Evolutionary conservation across 2,113 vertebrate species (phyloP), one percentile per base, ranked within the genome.

Genomic region (Lampris megalopsis): DNA sequence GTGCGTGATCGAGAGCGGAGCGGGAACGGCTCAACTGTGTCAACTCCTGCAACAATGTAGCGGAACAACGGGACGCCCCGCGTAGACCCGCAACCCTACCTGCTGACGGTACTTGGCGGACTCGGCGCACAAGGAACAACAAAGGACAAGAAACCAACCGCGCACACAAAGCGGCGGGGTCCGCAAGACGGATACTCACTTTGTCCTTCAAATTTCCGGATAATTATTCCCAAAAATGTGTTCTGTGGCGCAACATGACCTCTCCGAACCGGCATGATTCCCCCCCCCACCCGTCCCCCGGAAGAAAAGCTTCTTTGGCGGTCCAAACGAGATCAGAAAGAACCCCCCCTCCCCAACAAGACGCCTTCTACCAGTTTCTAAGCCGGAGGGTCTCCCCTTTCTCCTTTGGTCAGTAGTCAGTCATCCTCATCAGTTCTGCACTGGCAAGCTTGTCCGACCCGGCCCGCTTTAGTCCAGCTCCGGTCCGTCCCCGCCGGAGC

Each of bases 151-250:
- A 62, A 41, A 50, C 38, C 63, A 63, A 50, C 61, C 75, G 61
- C 80, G 68, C 72, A 7, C 58, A 50, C 63, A 24, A 68, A 37
- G 61, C 65, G 65, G 1, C 67, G 5, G 7, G 13, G 38, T 24
- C 24, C 24, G 24, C 24, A 24, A 24, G 24, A 45, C 77, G 68
- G 83, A 50, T 93, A 98, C 97, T 98, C 94, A 98, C 97, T 98
- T 94, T 98, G 97, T 92, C 96, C 97, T 93, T 98, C 97, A 92
- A 98, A 98, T 97, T 98, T 98, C 82, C 97, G 94, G 81, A 98
- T 98, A 86, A 98, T 98, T 85, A 96, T 95, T 89, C 97, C 97
- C 92, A 98, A 68, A 93, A 98, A 98, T 37, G 97, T 98, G 92
- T 98, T 98, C 70, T 98, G 97, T 75, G 97, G 97, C 86, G 97